A percentile compares a stretch with the other conserved stretches of the same genome.
phyloP scores from a whole-genome alignment of 2,797 vertebrate genomes.

The Dendrocincla fuliginosa region DNA sequence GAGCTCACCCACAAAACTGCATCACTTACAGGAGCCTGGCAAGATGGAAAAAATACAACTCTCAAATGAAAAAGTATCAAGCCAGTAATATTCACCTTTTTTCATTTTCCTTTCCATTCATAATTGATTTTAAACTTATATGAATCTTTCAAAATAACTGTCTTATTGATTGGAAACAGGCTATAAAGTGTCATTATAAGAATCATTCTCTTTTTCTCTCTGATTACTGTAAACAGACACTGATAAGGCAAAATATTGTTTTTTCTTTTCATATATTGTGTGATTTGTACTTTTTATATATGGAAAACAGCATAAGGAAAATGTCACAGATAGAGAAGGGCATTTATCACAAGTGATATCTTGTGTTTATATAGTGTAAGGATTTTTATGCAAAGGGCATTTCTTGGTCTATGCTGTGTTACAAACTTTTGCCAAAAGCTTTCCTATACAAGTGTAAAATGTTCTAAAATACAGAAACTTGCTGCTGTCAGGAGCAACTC shows the following conservation, averaged over 20 bases:
- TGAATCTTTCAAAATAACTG: slow-evolving; percentile 75
- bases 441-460: neutral
- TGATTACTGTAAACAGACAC: slow-evolving; percentile 61
- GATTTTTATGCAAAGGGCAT: neutral
- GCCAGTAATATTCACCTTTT: slow-evolving; percentile 19
- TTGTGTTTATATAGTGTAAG: neutral
- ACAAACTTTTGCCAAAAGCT: neutral
- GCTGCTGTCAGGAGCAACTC: neutral
- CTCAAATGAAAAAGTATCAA: slow-evolving; percentile 44
- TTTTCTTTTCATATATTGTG: neutral
- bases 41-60: slow-evolving; percentile 15
- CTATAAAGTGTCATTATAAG: slow-evolving; percentile 48
- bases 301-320: neutral
- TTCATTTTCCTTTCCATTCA: slow-evolving; percentile 68
- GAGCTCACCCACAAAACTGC: neutral
- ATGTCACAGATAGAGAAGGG: neutral
- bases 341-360: neutral
- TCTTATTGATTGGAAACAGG: slow-evolving; percentile 72
- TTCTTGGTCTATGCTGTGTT: neutral
- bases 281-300: neutral
- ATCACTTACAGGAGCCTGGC: neutral
- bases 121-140: slow-evolving; percentile 73
- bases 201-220: slow-evolving; percentile 17
- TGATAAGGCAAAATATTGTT: slow-evolving; percentile 59
- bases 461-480: neutral